These are phyloP conservation scores for Epinotia brunnichana DNA, from an alignment of 2,888 invertebrate species.

Conservation along the genomic window DNA sequence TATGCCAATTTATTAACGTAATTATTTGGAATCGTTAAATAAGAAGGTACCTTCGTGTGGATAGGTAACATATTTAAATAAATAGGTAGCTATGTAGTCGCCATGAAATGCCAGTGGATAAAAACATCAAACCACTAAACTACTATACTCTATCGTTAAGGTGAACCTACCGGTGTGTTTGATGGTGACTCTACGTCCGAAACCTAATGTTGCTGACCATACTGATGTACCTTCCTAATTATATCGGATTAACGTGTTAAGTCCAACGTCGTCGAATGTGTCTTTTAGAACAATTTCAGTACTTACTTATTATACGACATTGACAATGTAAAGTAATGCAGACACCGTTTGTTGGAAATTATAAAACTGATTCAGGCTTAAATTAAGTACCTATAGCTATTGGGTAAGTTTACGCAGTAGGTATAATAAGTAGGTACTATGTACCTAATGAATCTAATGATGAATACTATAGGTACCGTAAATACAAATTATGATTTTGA, in stretches of 20 bases:
- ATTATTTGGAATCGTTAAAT: neutral
- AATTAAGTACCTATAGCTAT: neutral
- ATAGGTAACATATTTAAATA: no score
- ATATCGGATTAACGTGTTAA: neutral
- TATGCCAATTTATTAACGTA: neutral
- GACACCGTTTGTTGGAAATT: neutral
- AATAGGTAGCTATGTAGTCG: neutral
- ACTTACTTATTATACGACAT: neutral
- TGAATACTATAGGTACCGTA: slow-evolving; percentile 11
- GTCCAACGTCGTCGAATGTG: neutral
- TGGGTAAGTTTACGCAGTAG: neutral
- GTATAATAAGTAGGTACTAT: slow-evolving; percentile 27
- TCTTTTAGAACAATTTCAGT: neutral
- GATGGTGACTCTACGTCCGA: neutral
- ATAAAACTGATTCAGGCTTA: neutral
- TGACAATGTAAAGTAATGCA: neutral
- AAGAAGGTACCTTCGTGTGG: neutral
- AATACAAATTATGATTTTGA: slow-evolving; percentile 16
- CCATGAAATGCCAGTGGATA: neutral
- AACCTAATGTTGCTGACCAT: no score
- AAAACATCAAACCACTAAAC: no score
- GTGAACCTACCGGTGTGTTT: neutral
- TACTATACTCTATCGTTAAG: neutral
- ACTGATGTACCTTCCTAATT: neutral
- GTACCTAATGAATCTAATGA: slow-evolving; percentile 4